Evolutionary conservation across 2,797 vertebrate species (phyloP).

Genomic region (Sebastes vulpes): DNA sequence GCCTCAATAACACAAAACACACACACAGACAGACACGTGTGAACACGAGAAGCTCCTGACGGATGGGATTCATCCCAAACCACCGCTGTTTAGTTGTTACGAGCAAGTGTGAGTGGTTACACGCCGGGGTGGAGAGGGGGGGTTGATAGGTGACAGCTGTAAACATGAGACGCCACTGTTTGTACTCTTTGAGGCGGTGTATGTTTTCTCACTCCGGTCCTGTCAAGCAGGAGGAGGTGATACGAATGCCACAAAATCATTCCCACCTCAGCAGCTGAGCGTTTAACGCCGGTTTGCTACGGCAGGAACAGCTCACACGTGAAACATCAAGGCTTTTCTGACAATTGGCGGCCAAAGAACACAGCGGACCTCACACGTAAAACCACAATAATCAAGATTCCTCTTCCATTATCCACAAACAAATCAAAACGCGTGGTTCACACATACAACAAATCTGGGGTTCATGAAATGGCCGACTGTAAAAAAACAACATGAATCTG

Average conservation of each 20-base stretch:
- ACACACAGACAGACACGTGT: conserved; percentile 55
- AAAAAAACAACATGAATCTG: background rate
- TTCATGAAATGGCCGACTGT: background rate
- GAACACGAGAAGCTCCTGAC: conserved; percentile 51
- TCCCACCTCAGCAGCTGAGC: conserved; percentile 50
- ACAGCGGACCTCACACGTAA: conserved; percentile 42
- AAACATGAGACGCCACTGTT: conserved; percentile 68
- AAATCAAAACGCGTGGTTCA: conserved; percentile 22
- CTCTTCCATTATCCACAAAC: conserved; percentile 22
- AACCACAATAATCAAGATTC: conserved; percentile 51
- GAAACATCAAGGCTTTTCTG: conserved; percentile 35
- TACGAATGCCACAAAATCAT: conserved; percentile 28
- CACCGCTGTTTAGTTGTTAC: conserved; percentile 54
- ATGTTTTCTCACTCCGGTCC: conserved; percentile 59
- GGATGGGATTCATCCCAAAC: conserved; percentile 46
- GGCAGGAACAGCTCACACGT: conserved; percentile 8
- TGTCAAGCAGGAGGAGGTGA: conserved; percentile 41
- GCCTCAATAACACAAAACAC: conserved; percentile 44
- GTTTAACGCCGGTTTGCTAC: conserved; percentile 28
- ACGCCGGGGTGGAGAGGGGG: background rate
- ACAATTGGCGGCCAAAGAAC: background rate
- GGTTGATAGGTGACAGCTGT: conserved; percentile 54
- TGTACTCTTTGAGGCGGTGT: conserved; percentile 61
- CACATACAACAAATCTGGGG: conserved; percentile 6
- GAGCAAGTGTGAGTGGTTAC: conserved; percentile 50